Conservation (phyloP, 1,140 invertebrate genomes). For the Drosophila orena region DNA sequence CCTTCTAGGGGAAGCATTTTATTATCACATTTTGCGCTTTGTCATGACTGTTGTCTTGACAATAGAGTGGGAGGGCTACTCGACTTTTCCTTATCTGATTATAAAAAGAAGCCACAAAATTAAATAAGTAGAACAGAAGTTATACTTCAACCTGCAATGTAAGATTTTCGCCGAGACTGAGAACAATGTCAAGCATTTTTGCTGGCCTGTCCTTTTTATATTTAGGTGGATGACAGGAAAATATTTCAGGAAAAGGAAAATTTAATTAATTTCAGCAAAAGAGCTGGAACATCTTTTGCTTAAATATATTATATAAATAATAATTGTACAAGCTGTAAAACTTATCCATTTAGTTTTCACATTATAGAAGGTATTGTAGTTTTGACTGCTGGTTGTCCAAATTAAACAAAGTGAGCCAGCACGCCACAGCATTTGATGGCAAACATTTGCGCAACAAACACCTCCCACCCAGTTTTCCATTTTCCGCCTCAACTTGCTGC, state of each 20-base stretch:
- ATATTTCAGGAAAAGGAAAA: not conserved
- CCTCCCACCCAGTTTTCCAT: constrained; percentile 10
- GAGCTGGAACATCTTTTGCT: too few species aligned
- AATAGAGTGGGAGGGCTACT: constrained; percentile 14
- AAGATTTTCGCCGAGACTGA: not conserved
- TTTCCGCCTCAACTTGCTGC: constrained; percentile 18
- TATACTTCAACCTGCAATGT: not conserved
- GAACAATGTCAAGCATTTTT: constrained; percentile 4
- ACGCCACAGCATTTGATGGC: constrained; percentile 24
- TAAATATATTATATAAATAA: too few species aligned
- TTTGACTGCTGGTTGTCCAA: not conserved
- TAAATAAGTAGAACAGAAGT: constrained; percentile 25
- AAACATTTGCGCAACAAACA: constrained; percentile 41
- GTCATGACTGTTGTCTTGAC: constrained; percentile 28
- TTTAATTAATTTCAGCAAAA: not conserved
- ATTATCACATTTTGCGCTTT: constrained; percentile 27
- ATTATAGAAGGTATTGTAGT: not conserved
- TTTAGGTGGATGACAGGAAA: not conserved
- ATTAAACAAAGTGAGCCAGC: constrained; percentile 29
- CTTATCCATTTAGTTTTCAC: too few species aligned
- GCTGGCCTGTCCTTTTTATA: not conserved
- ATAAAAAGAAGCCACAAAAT: constrained; percentile 33
- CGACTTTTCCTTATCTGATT: constrained; percentile 27
- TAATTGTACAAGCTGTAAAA: too few species aligned
- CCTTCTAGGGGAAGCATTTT: constrained; percentile 19